Evolutionary conservation across 2,797 vertebrate species (phyloP).

Genomic region (Dallia pectoralis): DNA sequence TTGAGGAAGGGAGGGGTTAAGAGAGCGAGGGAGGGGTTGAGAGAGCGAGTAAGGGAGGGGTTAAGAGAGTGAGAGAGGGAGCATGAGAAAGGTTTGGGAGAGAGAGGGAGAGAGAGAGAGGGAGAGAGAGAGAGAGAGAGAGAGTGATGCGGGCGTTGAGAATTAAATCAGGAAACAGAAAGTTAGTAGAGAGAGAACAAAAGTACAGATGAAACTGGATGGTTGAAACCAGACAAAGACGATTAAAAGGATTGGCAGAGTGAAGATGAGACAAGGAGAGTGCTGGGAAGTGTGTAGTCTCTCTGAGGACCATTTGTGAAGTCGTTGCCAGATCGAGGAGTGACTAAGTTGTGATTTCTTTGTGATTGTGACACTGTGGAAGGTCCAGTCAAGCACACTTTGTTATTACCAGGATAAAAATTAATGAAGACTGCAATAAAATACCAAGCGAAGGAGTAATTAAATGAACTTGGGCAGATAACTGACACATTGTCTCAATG

Average conservation of each 20-base stretch:
- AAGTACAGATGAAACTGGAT: background rate
- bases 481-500: too few species aligned
- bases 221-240: background rate
- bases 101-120: background rate
- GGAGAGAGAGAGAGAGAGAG: background rate
- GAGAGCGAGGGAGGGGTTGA: background rate
- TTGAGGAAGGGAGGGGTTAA: too few species aligned
- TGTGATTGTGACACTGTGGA: too few species aligned
- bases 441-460: too few species aligned
- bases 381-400: too few species aligned
- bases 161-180: too few species aligned
- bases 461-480: too few species aligned
- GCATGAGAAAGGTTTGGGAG: background rate
- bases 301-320: background rate
- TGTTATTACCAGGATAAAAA: too few species aligned
- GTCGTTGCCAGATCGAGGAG: too few species aligned
- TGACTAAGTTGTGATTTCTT: too few species aligned
- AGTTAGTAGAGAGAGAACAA: background rate
- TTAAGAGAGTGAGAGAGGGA: background rate
- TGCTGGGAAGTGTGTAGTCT: constrained; percentile 7
- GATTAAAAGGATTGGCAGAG: background rate
- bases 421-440: too few species aligned
- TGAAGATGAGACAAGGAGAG: background rate
- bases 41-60: background rate
- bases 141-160: background rate